Conservation (phyloP, 2,888 invertebrate species). For the Ptychoptera albimana region DNA sequence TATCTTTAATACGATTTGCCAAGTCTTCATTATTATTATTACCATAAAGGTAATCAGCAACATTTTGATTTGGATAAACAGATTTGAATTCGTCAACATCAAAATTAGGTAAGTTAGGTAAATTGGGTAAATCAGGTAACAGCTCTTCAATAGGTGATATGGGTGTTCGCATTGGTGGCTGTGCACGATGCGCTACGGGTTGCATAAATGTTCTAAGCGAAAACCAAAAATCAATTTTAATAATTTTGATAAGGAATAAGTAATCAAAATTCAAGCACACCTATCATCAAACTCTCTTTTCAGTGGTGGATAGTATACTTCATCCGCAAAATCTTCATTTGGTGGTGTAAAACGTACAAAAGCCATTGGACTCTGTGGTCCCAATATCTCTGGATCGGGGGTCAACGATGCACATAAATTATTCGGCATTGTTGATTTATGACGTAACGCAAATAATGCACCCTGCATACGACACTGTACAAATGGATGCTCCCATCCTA, state of each 20-base stretch:
- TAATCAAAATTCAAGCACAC: too few species aligned
- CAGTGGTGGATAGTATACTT: constrained; percentile 58
- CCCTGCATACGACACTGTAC: constrained; percentile 31
- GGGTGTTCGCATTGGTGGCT: constrained; percentile 1
- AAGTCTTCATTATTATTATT: constrained; percentile 14
- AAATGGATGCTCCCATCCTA: constrained; percentile 31
- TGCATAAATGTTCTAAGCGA: too few species aligned
- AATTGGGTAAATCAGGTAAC: background rate
- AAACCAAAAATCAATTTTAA: too few species aligned
- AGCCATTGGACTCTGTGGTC: constrained; percentile 53
- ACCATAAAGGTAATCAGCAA: too few species aligned
- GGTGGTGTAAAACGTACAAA: constrained; percentile 65
- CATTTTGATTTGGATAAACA: background rate
- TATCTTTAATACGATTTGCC: constrained; percentile 17
- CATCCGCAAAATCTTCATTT: constrained; percentile 57
- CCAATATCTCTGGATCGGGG: constrained; percentile 30
- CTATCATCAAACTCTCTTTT: constrained; percentile 30
- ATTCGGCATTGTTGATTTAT: constrained; percentile 26
- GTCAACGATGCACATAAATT: constrained; percentile 29
- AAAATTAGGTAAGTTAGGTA: background rate
- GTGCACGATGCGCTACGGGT: constrained; percentile 8
- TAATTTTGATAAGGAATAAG: too few species aligned
- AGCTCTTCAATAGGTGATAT: too few species aligned
- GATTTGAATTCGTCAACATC: background rate
- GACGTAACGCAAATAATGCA: constrained; percentile 26